Conservation (phyloP, 2,888 invertebrate species). For the Gibbula magus region DNA sequence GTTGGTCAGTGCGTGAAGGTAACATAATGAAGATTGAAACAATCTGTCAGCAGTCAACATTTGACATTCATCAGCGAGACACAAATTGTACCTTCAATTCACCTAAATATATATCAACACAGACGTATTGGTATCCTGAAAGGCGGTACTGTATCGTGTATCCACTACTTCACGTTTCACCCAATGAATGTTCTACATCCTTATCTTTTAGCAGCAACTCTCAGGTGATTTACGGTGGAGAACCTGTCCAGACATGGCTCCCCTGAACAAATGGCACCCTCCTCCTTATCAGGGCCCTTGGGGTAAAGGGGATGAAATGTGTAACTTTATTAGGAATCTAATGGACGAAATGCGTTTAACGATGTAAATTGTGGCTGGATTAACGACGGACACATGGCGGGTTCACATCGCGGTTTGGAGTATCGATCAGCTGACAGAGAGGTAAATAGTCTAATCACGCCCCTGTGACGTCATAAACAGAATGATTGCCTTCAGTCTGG, state of each 20-base stretch:
- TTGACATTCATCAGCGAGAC: too few relatives aligned
- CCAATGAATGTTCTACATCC: not conserved
- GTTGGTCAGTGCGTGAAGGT: too few relatives aligned
- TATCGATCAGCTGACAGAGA: not conserved
- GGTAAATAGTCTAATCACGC: slow-evolving; percentile 11
- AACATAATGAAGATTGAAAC: too few relatives aligned
- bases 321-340: slow-evolving; percentile 5
- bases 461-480: not conserved
- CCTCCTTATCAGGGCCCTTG: slow-evolving; percentile 5
- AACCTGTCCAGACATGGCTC: not conserved
- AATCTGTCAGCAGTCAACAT: too few relatives aligned
- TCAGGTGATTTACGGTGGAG: not conserved
- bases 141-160: too few relatives aligned
- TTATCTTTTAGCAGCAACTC: not conserved
- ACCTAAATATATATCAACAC: too few relatives aligned
- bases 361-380: slow-evolving; percentile 5
- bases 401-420: not conserved
- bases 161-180: not conserved
- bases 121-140: too few relatives aligned
- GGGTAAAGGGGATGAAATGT: not conserved
- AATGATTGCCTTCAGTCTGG: not conserved
- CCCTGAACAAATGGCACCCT: slow-evolving; percentile 1
- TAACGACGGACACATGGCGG: not conserved
- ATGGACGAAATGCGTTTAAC: slow-evolving; percentile 5
- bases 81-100: too few relatives aligned